Base-by-base conservation (phyloP, 2,888 invertebrate species). In the Sesia bembeciformis region DNA sequence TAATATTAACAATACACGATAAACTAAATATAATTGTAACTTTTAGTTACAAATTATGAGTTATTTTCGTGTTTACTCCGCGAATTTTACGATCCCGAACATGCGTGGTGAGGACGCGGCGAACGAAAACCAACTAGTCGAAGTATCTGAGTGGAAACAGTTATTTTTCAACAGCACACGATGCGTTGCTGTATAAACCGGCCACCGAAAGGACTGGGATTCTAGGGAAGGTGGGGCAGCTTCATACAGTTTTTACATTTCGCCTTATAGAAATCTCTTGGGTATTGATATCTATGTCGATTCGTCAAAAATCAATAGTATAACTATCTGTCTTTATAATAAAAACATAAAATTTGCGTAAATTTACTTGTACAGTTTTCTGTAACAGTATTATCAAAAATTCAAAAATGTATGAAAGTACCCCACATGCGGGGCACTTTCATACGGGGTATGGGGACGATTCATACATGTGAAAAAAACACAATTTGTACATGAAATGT, bases 401-500 rank as follows among this genome's bases (percentile, higher is more conserved):
- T n/a, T n/a, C n/a, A n/a, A n/a, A n/a, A n/a, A n/a, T n/a, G n/a
- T n/a, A 52, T 52, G 52, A 52, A 52, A 40, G 42, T 43, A 52
- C 52, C 52, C 52, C 52, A 52, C 40, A 52, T 40, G 42, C 42
- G 52, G 4, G 41, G 52, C 52, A 52, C 52, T 52, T 52, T 52
- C 52, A 52, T 52, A 52, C 42, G 38, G 52, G 53, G 42, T 53
- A 49, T 49, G 49, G 53, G 49, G 49, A 57, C 52, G 39, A 41
- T 51, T n/a, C n/a, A n/a, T n/a, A n/a, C n/a, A n/a, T n/a, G n/a
- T n/a, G n/a, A n/a, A n/a, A n/a, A n/a, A n/a, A n/a, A n/a, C n/a
- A n/a, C n/a, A n/a, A n/a, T n/a, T n/a, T n/a, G n/a, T n/a, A n/a
- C n/a, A n/a, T n/a, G n/a, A n/a, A n/a, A n/a, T n/a, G n/a, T n/a